Evolutionary conservation across 2,797 vertebrate species (phyloP).

Genomic region (Dendrocincla fuliginosa): DNA sequence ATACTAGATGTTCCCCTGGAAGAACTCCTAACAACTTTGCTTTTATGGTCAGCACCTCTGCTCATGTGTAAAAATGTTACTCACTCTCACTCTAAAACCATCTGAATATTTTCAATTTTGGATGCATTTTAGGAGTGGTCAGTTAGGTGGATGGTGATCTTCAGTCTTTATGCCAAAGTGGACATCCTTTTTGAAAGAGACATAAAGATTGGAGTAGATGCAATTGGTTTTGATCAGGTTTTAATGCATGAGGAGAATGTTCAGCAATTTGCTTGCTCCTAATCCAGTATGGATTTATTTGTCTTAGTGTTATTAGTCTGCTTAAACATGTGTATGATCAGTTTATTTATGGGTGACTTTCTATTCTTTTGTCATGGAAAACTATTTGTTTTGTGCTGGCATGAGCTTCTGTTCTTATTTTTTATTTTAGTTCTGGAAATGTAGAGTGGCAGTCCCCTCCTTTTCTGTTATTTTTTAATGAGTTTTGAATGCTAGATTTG

Average conservation of each 20-base stretch:
- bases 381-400: background rate
- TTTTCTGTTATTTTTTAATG: background rate
- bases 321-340: conserved; percentile 39
- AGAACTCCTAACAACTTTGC: background rate
- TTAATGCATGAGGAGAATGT: background rate
- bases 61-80: background rate
- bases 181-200: background rate
- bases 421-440: background rate
- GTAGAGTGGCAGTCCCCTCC: background rate
- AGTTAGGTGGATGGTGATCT: background rate
- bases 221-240: background rate
- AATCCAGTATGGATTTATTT: conserved; percentile 33
- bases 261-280: conserved; percentile 1
- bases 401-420: background rate
- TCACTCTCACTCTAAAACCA: background rate
- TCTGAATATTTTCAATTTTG: background rate
- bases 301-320: background rate
- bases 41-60: background rate
- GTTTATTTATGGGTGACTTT: conserved; percentile 54
- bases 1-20: background rate
- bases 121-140: background rate
- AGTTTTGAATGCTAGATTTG: background rate
- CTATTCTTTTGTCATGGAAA: background rate
- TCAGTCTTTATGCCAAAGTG: background rate
- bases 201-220: background rate